These are phyloP conservation scores for Iguana delicatissima DNA, from an alignment of 2,797 vertebrate species.

Conservation along the genomic window DNA sequence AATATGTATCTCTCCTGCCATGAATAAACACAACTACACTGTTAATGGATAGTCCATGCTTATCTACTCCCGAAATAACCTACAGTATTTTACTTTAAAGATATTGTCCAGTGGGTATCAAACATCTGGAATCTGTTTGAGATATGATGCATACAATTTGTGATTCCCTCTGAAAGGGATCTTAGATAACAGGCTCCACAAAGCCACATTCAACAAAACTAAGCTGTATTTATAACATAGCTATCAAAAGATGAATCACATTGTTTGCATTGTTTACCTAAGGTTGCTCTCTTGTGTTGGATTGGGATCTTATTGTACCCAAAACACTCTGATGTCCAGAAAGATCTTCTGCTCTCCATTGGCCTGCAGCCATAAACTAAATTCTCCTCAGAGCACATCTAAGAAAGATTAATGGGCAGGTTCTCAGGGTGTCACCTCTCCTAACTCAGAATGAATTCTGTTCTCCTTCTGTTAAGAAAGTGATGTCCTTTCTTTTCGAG, in stretches of 20 bases:
- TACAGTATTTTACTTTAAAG: not conserved
- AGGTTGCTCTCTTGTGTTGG: not conserved
- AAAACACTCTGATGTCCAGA: not conserved
- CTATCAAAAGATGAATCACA: not conserved
- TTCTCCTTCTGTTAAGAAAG: not conserved
- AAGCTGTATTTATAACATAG: not conserved
- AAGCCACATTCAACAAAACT: not conserved
- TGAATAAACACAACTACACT: not conserved
- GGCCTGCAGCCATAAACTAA: slow-evolving; percentile 8
- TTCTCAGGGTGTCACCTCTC: not conserved
- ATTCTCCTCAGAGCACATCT: not conserved
- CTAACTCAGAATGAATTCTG: slow-evolving; percentile 23
- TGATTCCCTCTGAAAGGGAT: not conserved
- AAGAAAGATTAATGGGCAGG: slow-evolving; percentile 34
- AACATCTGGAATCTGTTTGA: not conserved
- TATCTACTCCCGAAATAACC: not conserved
- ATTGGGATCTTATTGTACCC: not conserved
- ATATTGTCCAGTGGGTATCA: not conserved
- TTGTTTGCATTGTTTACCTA: not conserved
- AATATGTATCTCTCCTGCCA: no score
- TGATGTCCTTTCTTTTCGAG: not conserved
- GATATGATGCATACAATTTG: not conserved
- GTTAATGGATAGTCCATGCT: not conserved
- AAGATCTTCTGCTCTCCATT: not conserved
- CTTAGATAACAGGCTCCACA: not conserved